Conservation (phyloP, 2,113 vertebrate species). For the Hydrolagus affinis region DNA sequence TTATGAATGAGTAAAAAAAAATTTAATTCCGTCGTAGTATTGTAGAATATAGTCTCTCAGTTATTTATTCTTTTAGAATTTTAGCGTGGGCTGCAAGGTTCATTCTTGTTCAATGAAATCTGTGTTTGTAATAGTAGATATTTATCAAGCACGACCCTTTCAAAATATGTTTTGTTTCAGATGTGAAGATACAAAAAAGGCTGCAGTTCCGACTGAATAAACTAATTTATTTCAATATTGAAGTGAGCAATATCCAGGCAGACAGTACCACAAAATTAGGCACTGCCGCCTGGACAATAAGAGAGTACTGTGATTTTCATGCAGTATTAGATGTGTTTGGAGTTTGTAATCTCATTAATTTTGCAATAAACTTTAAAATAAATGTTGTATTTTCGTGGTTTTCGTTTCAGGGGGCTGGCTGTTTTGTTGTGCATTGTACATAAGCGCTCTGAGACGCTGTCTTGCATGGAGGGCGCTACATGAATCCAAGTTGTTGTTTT, state of each 20-base stretch:
- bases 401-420: neutral
- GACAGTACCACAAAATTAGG: neutral
- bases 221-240: neutral
- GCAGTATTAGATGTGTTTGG: neutral
- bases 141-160: neutral
- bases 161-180: neutral
- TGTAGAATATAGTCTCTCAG: neutral
- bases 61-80: neutral
- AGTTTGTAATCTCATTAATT: neutral
- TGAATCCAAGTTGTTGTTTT: too few species aligned
- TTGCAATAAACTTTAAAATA: neutral
- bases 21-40: neutral
- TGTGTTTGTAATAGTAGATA: neutral
- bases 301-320: neutral
- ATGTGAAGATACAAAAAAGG: neutral
- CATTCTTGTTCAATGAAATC: neutral
- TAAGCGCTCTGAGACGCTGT: too few species aligned
- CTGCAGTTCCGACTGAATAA: neutral
- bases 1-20: neutral
- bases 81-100: neutral
- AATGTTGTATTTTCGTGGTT: neutral
- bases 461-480: too few species aligned
- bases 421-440: too few species aligned
- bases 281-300: neutral
- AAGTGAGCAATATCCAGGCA: neutral